phyloP scores from a whole-genome alignment of 2,888 invertebrate species.

The Nectonema munidae region DNA sequence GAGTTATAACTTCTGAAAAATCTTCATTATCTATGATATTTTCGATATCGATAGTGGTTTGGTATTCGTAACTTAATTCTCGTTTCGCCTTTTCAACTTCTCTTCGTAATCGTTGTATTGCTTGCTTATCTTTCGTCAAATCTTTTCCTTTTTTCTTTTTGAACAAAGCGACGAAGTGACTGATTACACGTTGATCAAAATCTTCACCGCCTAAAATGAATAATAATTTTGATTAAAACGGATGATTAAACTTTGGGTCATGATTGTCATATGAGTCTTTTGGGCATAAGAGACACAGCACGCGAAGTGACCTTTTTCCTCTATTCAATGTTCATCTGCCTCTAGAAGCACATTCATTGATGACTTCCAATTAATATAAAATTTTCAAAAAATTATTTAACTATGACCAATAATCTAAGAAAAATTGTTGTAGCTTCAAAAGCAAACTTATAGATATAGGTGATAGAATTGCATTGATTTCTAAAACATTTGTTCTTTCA shows the following conservation, averaged over 20 bases:
- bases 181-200: slow-evolving; percentile 30
- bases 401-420: no score
- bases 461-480: no score
- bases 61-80: slow-evolving; percentile 64
- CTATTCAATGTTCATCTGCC: no score
- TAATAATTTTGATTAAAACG: background rate
- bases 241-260: background rate
- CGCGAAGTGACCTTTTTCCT: no score
- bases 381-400: no score
- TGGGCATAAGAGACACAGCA: no score
- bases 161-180: slow-evolving; percentile 68
- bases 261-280: background rate
- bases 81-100: slow-evolving; percentile 25
- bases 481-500: no score
- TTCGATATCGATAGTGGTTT: slow-evolving; percentile 79
- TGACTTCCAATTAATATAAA: no score
- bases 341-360: no score
- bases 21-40: slow-evolving; percentile 90
- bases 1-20: slow-evolving; percentile 79
- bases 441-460: no score
- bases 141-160: slow-evolving; percentile 25
- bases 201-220: slow-evolving; percentile 50
- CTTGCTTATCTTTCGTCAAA: slow-evolving; percentile 23
- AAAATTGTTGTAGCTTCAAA: no score
- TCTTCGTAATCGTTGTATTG: slow-evolving; percentile 24